Conservation (phyloP, 1,140 invertebrate genomes). For the Tachypleus tridentatus region DNA sequence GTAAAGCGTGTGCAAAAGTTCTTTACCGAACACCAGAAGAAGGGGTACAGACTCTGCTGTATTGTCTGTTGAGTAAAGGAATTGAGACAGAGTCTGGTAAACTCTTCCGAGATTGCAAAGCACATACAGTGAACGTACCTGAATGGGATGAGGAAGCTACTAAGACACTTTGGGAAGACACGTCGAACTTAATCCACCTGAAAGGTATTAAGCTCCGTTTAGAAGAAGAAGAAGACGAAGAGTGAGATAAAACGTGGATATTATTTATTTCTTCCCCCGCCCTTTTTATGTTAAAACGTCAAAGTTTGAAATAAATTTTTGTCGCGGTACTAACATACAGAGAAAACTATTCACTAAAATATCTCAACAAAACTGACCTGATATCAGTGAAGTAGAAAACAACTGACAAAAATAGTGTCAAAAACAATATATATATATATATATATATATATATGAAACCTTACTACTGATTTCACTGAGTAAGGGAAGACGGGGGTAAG, state of each 20-base stretch:
- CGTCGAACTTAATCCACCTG: slow-evolving; percentile 7
- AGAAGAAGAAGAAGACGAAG: slow-evolving; percentile 11
- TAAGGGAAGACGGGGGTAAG: too few relatives aligned
- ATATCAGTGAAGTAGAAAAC: too few relatives aligned
- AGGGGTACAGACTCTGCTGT: slow-evolving; percentile 37
- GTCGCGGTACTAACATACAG: too few relatives aligned
- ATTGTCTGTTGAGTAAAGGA: slow-evolving; percentile 26
- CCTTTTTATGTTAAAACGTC: too few relatives aligned
- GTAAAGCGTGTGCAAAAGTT: slow-evolving; percentile 12
- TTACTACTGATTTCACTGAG: too few relatives aligned
- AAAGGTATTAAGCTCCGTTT: slow-evolving; percentile 10
- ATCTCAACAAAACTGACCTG: too few relatives aligned
- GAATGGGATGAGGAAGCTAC: slow-evolving; percentile 14
- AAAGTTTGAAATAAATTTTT: too few relatives aligned
- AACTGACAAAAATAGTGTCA: too few relatives aligned
- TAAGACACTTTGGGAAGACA: slow-evolving; percentile 8
- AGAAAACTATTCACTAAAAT: too few relatives aligned
- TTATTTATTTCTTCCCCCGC: too few relatives aligned
- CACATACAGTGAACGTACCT: slow-evolving; percentile 1
- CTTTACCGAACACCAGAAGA: slow-evolving; percentile 33
- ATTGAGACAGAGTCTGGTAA: slow-evolving; percentile 20
- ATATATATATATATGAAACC: too few relatives aligned
- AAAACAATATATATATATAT: too few relatives aligned
- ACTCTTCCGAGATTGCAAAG: slow-evolving; percentile 18
- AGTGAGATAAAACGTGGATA: not conserved